These are phyloP conservation scores for Schizotus pectinicornis DNA, from an alignment of 2,888 invertebrate genomes.

Conservation along the genomic window DNA sequence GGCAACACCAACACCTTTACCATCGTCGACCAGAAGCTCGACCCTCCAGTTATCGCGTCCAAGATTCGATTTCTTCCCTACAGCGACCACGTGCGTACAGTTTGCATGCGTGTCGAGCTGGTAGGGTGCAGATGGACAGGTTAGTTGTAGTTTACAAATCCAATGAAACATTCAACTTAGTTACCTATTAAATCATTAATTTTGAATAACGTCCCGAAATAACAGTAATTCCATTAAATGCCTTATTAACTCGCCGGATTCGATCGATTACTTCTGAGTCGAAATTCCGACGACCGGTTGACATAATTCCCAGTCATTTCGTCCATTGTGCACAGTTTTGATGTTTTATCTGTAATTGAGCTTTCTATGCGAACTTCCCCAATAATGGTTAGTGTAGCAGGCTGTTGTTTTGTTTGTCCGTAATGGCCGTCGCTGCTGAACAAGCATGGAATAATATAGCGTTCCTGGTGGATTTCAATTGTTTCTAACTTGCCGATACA, in stretches of 20 bases:
- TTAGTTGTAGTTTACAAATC: constrained; percentile 57
- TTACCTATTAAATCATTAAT: neutral
- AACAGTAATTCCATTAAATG: no score
- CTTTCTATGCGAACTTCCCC: constrained; percentile 22
- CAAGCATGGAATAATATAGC: constrained; percentile 34
- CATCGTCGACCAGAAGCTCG: constrained; percentile 73
- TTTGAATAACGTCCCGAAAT: no score
- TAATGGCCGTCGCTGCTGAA: constrained; percentile 33
- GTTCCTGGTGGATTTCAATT: constrained; percentile 39
- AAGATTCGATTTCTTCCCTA: constrained; percentile 81
- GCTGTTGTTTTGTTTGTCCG: constrained; percentile 26
- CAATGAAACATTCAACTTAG: neutral
- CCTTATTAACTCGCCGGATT: no score
- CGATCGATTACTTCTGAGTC: neutral
- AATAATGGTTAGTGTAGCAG: constrained; percentile 24
- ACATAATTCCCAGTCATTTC: constrained; percentile 14
- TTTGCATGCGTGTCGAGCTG: constrained; percentile 82
- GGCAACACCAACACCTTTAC: constrained; percentile 83
- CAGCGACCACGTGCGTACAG: constrained; percentile 76
- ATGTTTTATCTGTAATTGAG: constrained; percentile 27
- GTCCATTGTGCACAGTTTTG: constrained; percentile 3
- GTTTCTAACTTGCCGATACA: constrained; percentile 40
- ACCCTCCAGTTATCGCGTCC: constrained; percentile 78
- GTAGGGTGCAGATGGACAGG: constrained; percentile 81
- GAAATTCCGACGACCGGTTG: neutral